Percentiles rank a stretch among this genome's conserved stretches.
Conservation (phyloP, 2,113 vertebrate genomes). For the Dasypus novemcinctus region DNA sequence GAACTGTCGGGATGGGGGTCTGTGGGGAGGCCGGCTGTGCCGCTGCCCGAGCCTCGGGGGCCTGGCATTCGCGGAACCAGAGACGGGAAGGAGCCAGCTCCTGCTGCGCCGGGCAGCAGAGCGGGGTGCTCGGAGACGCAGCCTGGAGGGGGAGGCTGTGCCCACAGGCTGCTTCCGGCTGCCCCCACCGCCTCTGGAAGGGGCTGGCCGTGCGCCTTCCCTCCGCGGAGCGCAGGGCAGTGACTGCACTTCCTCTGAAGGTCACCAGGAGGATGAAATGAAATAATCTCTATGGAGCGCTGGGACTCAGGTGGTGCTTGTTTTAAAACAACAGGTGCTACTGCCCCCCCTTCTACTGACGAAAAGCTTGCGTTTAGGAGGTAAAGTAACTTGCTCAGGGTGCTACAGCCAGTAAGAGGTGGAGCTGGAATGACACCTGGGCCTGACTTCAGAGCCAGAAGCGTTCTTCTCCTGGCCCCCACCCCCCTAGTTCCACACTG, state of each 20-base stretch:
- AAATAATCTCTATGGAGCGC: accelerated
- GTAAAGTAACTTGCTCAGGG: accelerated
- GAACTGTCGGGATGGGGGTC: background rate
- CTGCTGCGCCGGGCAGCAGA: background rate
- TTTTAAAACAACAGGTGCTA: background rate
- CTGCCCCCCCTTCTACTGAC: background rate
- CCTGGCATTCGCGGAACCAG: accelerated
- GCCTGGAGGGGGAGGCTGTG: background rate
- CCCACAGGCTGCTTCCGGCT: background rate
- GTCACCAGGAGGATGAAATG: accelerated
- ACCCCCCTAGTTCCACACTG: accelerated
- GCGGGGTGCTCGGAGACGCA: accelerated
- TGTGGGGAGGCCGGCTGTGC: background rate
- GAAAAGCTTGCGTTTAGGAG: background rate
- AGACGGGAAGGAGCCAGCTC: accelerated
- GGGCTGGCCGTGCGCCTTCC: accelerated
- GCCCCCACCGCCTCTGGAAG: accelerated
- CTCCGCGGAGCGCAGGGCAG: no score
- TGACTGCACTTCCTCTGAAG: background rate
- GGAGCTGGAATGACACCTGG: accelerated
- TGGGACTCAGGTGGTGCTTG: accelerated
- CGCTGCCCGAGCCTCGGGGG: background rate
- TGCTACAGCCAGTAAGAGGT: accelerated
- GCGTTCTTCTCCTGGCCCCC: accelerated
- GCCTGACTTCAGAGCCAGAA: no score